These are phyloP conservation scores for Neoaliturus tenellus DNA, from an alignment of 2,888 invertebrate genomes.

Conservation along the genomic window DNA sequence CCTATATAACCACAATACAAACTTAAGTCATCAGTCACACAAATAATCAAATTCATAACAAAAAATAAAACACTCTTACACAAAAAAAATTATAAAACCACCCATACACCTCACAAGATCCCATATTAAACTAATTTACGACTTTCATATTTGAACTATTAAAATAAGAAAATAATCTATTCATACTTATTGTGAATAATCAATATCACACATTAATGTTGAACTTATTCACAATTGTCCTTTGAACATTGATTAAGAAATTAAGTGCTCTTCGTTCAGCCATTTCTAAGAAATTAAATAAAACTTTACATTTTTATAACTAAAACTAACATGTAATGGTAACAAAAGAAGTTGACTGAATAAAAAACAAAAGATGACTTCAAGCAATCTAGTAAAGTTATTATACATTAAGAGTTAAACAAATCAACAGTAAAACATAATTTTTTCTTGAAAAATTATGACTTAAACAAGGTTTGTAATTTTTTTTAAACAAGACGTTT, in stretches of 20 bases:
- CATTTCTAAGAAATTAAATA: background rate
- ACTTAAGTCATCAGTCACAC: background rate
- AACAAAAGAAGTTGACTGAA: background rate
- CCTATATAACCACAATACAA: background rate
- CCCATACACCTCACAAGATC: slow-evolving; percentile 7
- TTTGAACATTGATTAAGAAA: background rate
- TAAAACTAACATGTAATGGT: slow-evolving; percentile 2
- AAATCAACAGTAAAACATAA: background rate
- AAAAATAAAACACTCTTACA: background rate
- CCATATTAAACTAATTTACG: background rate
- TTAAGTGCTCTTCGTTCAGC: background rate
- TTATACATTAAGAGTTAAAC: background rate
- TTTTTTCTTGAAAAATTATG: background rate
- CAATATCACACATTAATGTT: background rate
- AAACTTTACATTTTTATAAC: background rate
- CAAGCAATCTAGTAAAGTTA: background rate
- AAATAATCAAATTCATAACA: background rate
- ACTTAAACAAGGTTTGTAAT: too few species aligned
- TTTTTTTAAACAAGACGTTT: too few species aligned
- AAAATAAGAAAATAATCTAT: background rate
- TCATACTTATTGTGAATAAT: too few species aligned
- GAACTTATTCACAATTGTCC: background rate
- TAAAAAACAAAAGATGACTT: background rate
- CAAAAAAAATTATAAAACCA: background rate
- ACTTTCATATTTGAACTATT: background rate